A percentile compares a stretch with the other conserved stretches of the same genome.
Conservation (phyloP, 2,797 vertebrate species). For the Pangasius larnaudii region DNA sequence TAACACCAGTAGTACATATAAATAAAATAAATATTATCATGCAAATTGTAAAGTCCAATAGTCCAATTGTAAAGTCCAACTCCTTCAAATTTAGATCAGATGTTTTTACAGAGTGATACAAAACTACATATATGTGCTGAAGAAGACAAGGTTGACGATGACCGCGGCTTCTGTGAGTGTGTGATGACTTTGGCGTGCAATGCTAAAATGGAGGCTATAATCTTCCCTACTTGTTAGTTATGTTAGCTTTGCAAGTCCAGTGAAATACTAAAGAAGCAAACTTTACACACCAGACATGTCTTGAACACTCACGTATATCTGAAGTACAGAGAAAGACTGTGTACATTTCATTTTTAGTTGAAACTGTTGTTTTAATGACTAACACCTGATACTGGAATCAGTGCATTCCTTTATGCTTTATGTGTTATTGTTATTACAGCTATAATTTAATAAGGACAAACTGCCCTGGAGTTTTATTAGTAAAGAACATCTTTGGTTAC, state of each 20-base stretch:
- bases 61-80: neutral
- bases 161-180: neutral
- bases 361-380: neutral
- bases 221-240: neutral
- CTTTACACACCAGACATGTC: neutral
- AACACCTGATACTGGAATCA: neutral
- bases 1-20: neutral
- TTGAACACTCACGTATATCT: neutral
- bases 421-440: neutral
- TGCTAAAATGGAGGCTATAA: neutral
- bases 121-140: neutral
- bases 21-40: neutral
- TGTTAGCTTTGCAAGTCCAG: neutral
- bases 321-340: neutral
- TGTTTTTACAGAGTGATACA: neutral
- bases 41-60: neutral
- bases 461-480: neutral
- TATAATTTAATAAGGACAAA: constrained; percentile 3
- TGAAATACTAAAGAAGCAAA: neutral
- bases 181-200: neutral
- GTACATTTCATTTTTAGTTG: neutral
- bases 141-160: neutral
- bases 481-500: neutral
- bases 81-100: no score
- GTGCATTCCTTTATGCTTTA: constrained; percentile 3